Evolutionary conservation across 2,797 vertebrate species (phyloP).

Genomic region (Phrynocephalus vlangalii): DNA sequence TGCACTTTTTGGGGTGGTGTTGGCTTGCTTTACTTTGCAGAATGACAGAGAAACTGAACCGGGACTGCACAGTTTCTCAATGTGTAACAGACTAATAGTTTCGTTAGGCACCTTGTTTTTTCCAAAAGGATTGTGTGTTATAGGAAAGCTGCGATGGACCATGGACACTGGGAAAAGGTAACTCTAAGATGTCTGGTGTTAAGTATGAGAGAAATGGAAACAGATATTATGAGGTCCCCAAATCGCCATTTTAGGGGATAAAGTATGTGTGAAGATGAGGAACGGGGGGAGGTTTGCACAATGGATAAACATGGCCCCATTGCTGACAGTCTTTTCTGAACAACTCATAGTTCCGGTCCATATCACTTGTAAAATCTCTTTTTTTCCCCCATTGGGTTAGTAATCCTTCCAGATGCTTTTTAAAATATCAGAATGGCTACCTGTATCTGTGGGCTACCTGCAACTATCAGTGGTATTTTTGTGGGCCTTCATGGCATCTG

Average conservation of each 20-base stretch:
- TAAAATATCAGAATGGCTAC: no score
- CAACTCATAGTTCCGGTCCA: not conserved
- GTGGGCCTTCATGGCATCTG: no score
- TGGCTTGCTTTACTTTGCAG: constrained; percentile 18
- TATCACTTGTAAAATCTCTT: not conserved
- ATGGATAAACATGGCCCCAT: not conserved
- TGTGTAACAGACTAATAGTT: not conserved
- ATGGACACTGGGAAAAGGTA: not conserved
- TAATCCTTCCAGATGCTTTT: not conserved
- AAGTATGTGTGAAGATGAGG: not conserved
- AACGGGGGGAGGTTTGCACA: not conserved
- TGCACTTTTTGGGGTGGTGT: constrained; percentile 25
- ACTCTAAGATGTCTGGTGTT: not conserved
- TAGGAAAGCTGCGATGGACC: not conserved
- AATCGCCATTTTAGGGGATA: not conserved
- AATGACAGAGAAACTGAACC: not conserved
- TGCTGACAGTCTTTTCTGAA: not conserved
- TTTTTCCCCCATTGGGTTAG: not conserved
- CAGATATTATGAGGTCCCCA: not conserved
- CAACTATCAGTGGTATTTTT: no score
- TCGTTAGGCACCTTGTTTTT: not conserved
- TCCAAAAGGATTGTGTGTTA: not conserved
- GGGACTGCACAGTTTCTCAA: not conserved
- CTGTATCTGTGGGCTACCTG: no score
- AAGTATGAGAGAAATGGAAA: not conserved